A percentile compares a stretch with the other conserved stretches of the same genome.
Conservation (phyloP, 2,113 vertebrate species). For the Poeciliopsis retropinna region DNA sequence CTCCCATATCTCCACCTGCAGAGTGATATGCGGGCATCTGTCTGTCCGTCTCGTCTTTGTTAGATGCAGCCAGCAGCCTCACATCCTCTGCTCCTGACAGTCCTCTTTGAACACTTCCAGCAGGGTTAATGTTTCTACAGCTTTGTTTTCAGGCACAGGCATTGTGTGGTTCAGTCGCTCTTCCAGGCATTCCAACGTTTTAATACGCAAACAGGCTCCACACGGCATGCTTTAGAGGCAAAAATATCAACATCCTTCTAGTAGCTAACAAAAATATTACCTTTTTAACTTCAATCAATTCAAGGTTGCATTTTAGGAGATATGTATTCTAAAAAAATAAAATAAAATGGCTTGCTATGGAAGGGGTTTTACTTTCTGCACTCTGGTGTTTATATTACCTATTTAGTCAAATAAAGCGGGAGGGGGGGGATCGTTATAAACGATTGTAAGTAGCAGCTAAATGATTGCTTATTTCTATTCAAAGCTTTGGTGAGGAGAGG, state of each 20-base stretch:
- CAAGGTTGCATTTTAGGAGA: conserved; percentile 69
- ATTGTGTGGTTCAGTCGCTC: conserved; percentile 78
- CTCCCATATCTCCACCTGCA: conserved; percentile 59
- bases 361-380: conserved; percentile 58
- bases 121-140: conserved; percentile 75
- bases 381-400: conserved; percentile 70
- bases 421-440: conserved; percentile 54
- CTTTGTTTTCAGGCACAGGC: conserved; percentile 79
- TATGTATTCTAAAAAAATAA: conserved; percentile 49
- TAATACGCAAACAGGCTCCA: conserved; percentile 77
- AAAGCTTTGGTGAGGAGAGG: conserved; percentile 73
- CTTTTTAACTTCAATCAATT: conserved; percentile 58
- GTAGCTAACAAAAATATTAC: conserved; percentile 81
- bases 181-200: conserved; percentile 79
- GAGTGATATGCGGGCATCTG: conserved; percentile 38
- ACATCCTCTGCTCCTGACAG: conserved; percentile 64
- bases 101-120: conserved; percentile 71
- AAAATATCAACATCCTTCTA: conserved; percentile 78
- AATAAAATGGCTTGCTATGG: conserved; percentile 72
- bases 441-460: conserved; percentile 83
- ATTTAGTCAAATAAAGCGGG: conserved; percentile 42
- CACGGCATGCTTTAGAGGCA: conserved; percentile 81
- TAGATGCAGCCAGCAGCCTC: conserved; percentile 63
- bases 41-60: conserved; percentile 55
- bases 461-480: conserved; percentile 79